Base-by-base conservation (phyloP, 2,797 vertebrate genomes). In the Eupleurogrammus muticus region DNA sequence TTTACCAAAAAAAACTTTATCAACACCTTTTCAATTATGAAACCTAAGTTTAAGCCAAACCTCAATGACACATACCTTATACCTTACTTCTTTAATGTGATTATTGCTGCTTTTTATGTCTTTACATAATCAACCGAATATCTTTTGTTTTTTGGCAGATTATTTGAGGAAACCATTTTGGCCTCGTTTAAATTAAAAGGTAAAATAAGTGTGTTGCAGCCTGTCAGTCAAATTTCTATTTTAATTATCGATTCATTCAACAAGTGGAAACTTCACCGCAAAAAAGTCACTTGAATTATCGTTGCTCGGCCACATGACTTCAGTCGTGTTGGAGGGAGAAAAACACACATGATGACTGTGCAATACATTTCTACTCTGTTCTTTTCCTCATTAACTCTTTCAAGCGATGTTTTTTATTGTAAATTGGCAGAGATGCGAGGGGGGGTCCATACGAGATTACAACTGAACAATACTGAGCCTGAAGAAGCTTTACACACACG, bases 391-490 rank as follows among this genome's bases (percentile, higher is more conserved):
- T 42, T 28, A 73, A 60, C 59, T 73, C 42, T 76, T 74, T 76
- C 3, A 67, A 59, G 49, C 70, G 57, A 40, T 24, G 62, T 34
- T 17, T 44, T 24, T 24, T 73, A 54, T 68, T 56, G 42, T 28
- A 28, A 28, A 28, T 34, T 19, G 20, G 47, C 12, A 1, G 64
- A 7, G 50, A 40, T 44, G 51, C 47, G 36, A 60, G 58, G 56
- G 69, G 57, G 42, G 2, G 5, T 75, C 53, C 34, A 42, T 84
- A 46, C 49, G 78, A 85, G 86, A 87, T 83, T 82, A 77, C 35
- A 84, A 90, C 88, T 88, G 88, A 92, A 93, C 87, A 82, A 88
- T 85, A 84, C 90, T 93, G 93, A 94, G 93, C 92, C 91, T 87
- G 87, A 91, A 86, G 85, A 87, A 65, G 82, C 84, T 56, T 82